Conservation (phyloP, 2,888 invertebrate genomes). For the Baronia brevicornis region DNA sequence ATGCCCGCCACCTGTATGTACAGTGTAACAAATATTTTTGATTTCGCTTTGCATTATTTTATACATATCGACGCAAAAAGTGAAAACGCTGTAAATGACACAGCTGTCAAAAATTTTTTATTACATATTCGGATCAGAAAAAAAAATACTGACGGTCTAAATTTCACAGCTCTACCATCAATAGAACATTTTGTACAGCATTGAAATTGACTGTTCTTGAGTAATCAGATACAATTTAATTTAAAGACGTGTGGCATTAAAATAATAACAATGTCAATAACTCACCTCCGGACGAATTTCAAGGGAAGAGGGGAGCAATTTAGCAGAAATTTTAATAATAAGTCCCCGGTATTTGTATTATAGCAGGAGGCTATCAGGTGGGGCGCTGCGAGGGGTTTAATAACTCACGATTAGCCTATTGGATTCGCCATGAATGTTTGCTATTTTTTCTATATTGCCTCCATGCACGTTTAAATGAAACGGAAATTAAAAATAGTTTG, state of each 20-base stretch:
- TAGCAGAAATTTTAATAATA: conserved; percentile 77
- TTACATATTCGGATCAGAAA: too few species aligned
- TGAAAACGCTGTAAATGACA: too few species aligned
- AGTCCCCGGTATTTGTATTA: conserved; percentile 75
- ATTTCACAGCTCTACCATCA: too few species aligned
- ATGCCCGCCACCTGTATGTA: conserved; percentile 12
- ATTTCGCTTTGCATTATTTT: too few species aligned
- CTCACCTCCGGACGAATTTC: conserved; percentile 57
- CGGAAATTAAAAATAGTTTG: conserved; percentile 57
- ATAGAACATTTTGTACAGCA: too few species aligned
- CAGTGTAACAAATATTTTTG: too few species aligned
- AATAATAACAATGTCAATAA: conserved; percentile 31
- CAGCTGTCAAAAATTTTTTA: too few species aligned
- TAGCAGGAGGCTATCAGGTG: conserved; percentile 72
- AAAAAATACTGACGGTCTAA: too few species aligned
- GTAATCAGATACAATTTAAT: too few species aligned
- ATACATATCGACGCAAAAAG: too few species aligned
- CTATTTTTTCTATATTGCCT: conserved; percentile 69
- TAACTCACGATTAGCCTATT: conserved; percentile 75
- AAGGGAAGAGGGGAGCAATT: conserved; percentile 69
- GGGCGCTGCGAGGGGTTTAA: conserved; percentile 66
- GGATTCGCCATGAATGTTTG: conserved; percentile 73
- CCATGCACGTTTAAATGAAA: conserved; percentile 46
- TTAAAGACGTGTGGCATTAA: conserved; percentile 4
- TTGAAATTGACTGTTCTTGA: too few species aligned